Conservation (phyloP, 2,888 invertebrate species). For the Mamestra brassicae region DNA sequence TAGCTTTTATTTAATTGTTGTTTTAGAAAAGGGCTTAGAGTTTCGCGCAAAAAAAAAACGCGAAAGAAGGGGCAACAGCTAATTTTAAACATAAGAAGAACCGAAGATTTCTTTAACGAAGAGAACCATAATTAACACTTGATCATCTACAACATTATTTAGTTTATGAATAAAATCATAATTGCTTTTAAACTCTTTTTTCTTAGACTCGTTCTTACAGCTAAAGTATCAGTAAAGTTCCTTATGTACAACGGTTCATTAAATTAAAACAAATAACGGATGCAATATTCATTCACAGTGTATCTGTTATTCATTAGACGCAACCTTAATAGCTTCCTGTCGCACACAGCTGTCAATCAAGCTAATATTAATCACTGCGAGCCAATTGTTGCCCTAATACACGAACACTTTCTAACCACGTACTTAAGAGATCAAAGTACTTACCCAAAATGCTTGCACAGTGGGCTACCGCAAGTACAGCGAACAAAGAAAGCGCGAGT, state of each 20-base stretch:
- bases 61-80: no score
- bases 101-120: no score
- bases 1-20: no score
- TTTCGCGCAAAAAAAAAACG: no score
- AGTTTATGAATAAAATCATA: no score
- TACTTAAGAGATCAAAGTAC: constrained; percentile 70
- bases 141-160: no score
- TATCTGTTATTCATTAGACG: constrained; percentile 61
- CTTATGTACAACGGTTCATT: constrained; percentile 29
- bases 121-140: no score
- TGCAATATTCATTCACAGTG: constrained; percentile 51
- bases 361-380: constrained; percentile 59
- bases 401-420: constrained; percentile 61
- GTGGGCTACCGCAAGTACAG: constrained; percentile 76
- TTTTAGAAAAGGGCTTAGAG: no score
- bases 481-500: constrained; percentile 81
- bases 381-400: constrained; percentile 56
- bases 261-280: constrained; percentile 44
- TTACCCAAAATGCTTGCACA: constrained; percentile 88
- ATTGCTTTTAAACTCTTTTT: neutral
- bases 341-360: constrained; percentile 57
- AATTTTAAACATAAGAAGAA: no score
- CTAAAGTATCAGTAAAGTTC: neutral
- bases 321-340: constrained; percentile 62
- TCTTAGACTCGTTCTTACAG: neutral